Base-by-base conservation (phyloP, 2,888 invertebrate species). In the Prostheceraeus crozeri region DNA sequence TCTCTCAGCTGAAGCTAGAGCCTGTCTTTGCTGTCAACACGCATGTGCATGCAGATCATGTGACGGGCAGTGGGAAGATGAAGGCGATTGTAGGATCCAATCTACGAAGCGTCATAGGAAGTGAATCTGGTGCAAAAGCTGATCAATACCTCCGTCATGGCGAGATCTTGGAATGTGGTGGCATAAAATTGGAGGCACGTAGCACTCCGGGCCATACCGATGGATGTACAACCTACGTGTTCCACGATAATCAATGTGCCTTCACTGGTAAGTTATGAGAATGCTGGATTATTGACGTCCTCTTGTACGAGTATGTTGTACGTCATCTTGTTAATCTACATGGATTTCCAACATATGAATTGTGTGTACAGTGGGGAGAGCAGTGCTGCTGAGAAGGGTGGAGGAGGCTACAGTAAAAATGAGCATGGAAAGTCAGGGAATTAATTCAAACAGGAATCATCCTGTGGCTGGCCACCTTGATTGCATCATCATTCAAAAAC, bases 11-110 rank as follows among this genome's bases (percentile, higher is more conserved):
- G 33, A 33, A 10, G n/a, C 33, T 33, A n/a, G n/a, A 11, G 33
- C n/a, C n/a, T 11, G n/a, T n/a, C 10, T 33, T n/a, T 66, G 8
- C 68, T 89, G 89, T 91, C 73, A 98, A 98, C 77, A 98, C 98
- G 0, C 98, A 98, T 75, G 87, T 94, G 82, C 98, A 98, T 74
- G 98, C 98, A 0, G 98, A 98, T 78, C 98, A 98, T 75, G 83
- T 98, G 64, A 98, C 96, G 0, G 96, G 96, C 11, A 87, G 87
- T 0, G 93, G 93, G 3, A 82, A 83, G 67, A 78, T 98, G 16
- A 93, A 93, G 74, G 80, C 83, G 59, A 61, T 66, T 14, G 73
- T 86, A 30, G 84, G 86, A 0, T 82, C 83, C 0, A 83, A 84
- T 62, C n/a, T n/a, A n/a, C 80, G 82, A 74, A 89, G 89, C 70